These are phyloP conservation scores for Falco rusticolus DNA, from an alignment of 2,797 vertebrate species.

Conservation along the genomic window DNA sequence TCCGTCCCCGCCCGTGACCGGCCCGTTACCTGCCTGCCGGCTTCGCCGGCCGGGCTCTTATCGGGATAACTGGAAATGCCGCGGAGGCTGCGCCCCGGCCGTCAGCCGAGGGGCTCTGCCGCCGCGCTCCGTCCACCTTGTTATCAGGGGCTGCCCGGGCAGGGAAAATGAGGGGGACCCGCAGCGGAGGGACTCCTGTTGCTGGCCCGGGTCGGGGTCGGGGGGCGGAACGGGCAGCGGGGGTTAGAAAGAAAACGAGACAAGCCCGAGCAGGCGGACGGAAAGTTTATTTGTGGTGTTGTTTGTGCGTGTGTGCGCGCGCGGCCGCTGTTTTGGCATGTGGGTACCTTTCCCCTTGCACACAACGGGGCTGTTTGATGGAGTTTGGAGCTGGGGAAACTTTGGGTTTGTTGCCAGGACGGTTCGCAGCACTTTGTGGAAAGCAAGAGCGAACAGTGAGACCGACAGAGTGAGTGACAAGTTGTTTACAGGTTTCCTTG, in stretches of 20 bases:
- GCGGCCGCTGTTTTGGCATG: constrained; percentile 66
- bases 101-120: constrained; percentile 42
- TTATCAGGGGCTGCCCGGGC: constrained; percentile 47
- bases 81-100: constrained; percentile 55
- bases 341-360: constrained; percentile 76
- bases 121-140: constrained; percentile 51
- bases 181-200: not conserved
- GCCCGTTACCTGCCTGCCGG: constrained; percentile 70
- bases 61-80: constrained; percentile 64
- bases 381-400: constrained; percentile 76
- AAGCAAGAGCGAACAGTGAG: constrained; percentile 77
- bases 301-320: not conserved
- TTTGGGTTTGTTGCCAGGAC: constrained; percentile 78
- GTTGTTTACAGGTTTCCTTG: constrained; percentile 89
- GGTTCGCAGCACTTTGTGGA: constrained; percentile 77
- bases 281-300: constrained; percentile 41
- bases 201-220: not conserved
- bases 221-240: too few relatives aligned
- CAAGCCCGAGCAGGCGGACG: not conserved
- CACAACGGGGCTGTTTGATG: constrained; percentile 57
- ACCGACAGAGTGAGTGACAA: constrained; percentile 85
- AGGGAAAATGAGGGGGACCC: constrained; percentile 28
- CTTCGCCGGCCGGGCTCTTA: constrained; percentile 61
- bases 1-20: constrained; percentile 60
- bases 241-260: not conserved